These are phyloP conservation scores for Aelia acuminata DNA, from an alignment of 2,888 invertebrate genomes.

Conservation along the genomic window DNA sequence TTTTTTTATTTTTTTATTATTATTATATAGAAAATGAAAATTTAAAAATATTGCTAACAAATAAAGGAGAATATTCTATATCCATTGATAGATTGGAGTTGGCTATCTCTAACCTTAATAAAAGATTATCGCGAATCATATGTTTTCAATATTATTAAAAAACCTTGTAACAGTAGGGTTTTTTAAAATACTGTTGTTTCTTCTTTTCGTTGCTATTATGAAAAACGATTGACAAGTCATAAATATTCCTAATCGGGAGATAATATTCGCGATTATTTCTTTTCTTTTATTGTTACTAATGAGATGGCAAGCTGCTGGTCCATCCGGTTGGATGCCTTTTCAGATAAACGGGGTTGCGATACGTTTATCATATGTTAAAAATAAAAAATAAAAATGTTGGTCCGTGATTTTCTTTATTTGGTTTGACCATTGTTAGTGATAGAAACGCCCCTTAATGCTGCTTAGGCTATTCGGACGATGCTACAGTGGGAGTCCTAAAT, in stretches of 20 bases:
- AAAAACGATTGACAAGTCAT: conserved; percentile 30
- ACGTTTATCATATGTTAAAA: conserved; percentile 58
- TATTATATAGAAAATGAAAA: no score
- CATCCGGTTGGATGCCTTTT: background rate
- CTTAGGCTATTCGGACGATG: no score
- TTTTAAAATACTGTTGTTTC: conserved; percentile 5
- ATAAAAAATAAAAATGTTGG: no score
- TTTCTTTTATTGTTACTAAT: background rate
- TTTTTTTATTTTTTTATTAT: no score
- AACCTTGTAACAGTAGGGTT: background rate
- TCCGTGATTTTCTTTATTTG: no score
- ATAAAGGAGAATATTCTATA: background rate
- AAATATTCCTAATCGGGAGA: conserved; percentile 21
- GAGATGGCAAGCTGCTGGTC: background rate
- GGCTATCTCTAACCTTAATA: conserved; percentile 18
- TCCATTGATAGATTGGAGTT: background rate
- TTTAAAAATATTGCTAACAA: background rate
- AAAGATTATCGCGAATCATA: conserved; percentile 11
- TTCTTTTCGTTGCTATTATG: background rate
- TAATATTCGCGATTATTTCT: background rate
- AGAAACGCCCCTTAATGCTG: no score
- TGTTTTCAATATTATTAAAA: conserved; percentile 27
- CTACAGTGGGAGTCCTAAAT: no score
- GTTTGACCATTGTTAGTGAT: no score
- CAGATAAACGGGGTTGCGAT: conserved; percentile 49